Evolutionary conservation across 1,140 invertebrate species (phyloP).

Genomic region (Scaptomyza hsui): DNA sequence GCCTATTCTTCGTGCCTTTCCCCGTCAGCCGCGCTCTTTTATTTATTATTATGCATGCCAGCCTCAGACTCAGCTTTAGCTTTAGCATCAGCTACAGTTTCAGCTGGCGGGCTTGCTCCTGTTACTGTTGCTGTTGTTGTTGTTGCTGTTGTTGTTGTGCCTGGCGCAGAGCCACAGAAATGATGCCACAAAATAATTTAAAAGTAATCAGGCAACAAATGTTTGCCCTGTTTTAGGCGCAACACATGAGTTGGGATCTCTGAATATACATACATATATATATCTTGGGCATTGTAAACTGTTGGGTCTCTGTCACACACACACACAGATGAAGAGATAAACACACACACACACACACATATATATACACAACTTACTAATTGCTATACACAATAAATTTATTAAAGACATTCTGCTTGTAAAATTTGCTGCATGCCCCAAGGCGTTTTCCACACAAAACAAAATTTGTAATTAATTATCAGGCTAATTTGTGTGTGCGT

Average conservation of each 20-base stretch:
- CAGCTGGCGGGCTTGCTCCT: conserved; percentile 31
- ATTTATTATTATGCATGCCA: conserved; percentile 76
- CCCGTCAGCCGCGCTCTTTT: conserved; percentile 42
- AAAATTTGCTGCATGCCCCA: conserved; percentile 11
- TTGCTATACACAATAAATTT: conserved; percentile 76
- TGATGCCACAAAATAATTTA: conserved; percentile 84
- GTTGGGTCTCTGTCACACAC: conserved; percentile 27
- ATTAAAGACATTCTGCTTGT: conserved; percentile 61
- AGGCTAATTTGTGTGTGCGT: conserved; percentile 59
- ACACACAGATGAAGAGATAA: no score
- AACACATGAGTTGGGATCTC: conserved; percentile 42
- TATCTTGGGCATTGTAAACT: conserved; percentile 29
- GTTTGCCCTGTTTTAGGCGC: conserved; percentile 72
- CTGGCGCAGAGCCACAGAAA: conserved; percentile 57
- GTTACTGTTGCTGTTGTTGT: conserved; percentile 25
- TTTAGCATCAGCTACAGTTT: conserved; percentile 26
- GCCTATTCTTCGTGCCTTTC: conserved; percentile 4
- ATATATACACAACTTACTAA: conserved; percentile 55
- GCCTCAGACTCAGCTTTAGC: conserved; percentile 31
- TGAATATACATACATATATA: not conserved
- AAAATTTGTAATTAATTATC: conserved; percentile 77
- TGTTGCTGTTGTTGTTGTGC: conserved; percentile 35
- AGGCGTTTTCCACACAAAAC: conserved; percentile 5
- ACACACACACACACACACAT: conserved; percentile 11
- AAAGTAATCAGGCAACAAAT: conserved; percentile 83